Evolutionary conservation across 1,140 invertebrate species (phyloP), one percentile per base, ranked within the genome.

Genomic region (Rhynchophorus ferrugineus): DNA sequence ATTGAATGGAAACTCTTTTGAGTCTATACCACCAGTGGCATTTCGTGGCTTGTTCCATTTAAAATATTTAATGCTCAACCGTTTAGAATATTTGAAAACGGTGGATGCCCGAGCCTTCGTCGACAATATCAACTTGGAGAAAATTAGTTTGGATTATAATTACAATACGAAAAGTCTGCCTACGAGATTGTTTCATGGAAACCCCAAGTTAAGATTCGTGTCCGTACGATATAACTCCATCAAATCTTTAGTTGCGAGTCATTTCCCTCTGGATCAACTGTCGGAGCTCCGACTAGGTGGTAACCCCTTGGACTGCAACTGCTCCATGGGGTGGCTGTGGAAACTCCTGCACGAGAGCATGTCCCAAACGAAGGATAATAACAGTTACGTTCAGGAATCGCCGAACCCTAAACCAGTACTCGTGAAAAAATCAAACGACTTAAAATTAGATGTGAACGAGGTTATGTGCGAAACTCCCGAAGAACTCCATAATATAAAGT

Each of bases 241-340:
- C 54, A 78, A 78, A 57, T 83, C 80, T 1, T 70, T 89, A 9
- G 84, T 87, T 63, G 83, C 84, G 1, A 82, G 82, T 9, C 83
- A 88, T 68, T 88, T 89, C 61, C 87, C 87, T 7, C 75, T 89
- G 44, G 85, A 89, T 65, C 78, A 80, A 44, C 64, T 90, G 50
- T 73, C 78, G 59, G 77, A 76, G 44, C 71, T 90, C 1, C 77
- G 80, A 56, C 73, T 92, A 17, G 82, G 83, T 19, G 86, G 86
- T 11, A 91, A 92, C 73, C 89, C 88, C 1, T 76, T 92, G 38
- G 75, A 83, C 44, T 94, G 90, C 69, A 92, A 92, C 70, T 93
- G 90, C 62, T 89, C 88, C 13, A 68, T 91, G 42, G 74, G 85
- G 35, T 93, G 89, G 89, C 71, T 93, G 2, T 90, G 87, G 87